Percentiles rank a stretch among this genome's conserved stretches.
Evolutionary conservation across 2,113 vertebrate genomes (phyloP).

Genomic region (Nanorana parkeri): DNA sequence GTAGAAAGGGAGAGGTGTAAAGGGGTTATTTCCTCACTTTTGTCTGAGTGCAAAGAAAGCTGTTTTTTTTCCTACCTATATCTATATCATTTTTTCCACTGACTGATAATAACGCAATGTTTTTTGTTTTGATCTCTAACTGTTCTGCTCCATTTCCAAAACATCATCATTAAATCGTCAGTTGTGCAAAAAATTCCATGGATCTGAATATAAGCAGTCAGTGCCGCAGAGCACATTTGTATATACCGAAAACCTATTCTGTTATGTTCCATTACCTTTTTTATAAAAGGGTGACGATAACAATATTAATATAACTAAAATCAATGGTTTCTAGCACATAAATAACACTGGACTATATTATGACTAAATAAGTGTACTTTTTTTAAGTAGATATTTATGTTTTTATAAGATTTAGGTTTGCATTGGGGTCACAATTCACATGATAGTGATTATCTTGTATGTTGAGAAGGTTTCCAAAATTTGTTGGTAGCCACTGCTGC

Average conservation of each 20-base stretch:
- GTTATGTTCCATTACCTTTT: slow-evolving; percentile 14
- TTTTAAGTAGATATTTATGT: neutral
- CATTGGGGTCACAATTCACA: no score
- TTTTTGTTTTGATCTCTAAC: slow-evolving; percentile 26
- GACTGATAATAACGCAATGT: slow-evolving; percentile 6
- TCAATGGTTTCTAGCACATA: neutral
- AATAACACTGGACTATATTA: slow-evolving; percentile 1
- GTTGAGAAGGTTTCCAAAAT: no score
- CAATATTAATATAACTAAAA: slow-evolving; percentile 9
- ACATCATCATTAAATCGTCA: slow-evolving; percentile 43
- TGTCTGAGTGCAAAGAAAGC: slow-evolving; percentile 18
- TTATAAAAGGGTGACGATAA: slow-evolving; percentile 19
- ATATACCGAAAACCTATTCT: slow-evolving; percentile 30
- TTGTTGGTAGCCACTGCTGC: no score
- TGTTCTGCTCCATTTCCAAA: slow-evolving; percentile 53
- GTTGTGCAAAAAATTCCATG: slow-evolving; percentile 26
- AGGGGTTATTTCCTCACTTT: slow-evolving; percentile 41
- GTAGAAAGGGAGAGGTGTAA: slow-evolving; percentile 29
- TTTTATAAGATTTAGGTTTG: neutral
- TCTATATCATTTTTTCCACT: slow-evolving; percentile 17
- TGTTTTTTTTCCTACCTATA: slow-evolving; percentile 28
- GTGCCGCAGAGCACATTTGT: slow-evolving; percentile 28
- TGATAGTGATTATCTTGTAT: no score
- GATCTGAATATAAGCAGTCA: slow-evolving; percentile 31
- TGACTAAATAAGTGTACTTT: neutral